Percentiles rank a stretch among this genome's conserved stretches.
phyloP scores from a whole-genome alignment of 2,888 invertebrate species.

The Yponomeuta plumbellus region DNA sequence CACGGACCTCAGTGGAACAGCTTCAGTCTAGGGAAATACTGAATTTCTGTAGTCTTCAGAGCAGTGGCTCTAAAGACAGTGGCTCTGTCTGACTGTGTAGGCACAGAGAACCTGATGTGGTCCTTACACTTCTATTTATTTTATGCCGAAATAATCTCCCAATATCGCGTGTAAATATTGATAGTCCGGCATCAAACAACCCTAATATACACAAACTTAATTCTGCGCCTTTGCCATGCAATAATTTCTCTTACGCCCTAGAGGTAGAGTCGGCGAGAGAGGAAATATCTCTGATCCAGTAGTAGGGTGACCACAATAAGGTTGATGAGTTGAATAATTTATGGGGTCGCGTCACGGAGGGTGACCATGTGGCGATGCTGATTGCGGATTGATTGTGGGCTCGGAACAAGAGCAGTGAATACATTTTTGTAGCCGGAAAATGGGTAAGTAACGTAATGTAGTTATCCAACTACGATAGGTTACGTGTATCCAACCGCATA shows the following conservation, averaged over 20 bases:
- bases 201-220: background rate
- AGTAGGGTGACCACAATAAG: slow-evolving; percentile 17
- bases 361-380: slow-evolving; percentile 31
- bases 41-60: no score
- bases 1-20: no score
- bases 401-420: background rate
- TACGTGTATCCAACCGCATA: no score
- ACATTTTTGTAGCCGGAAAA: background rate
- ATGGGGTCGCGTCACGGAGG: slow-evolving; percentile 35
- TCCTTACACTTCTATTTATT: slow-evolving; percentile 1
- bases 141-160: slow-evolving; percentile 17
- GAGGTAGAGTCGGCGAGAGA: background rate
- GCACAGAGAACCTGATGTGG: background rate
- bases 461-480: background rate
- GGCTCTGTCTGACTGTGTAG: background rate
- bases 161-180: slow-evolving; percentile 21
- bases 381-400: background rate
- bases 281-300: background rate
- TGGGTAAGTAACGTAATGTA: background rate
- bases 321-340: slow-evolving; percentile 63
- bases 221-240: background rate
- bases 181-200: slow-evolving; percentile 17
- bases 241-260: background rate
- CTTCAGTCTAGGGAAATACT: no score
- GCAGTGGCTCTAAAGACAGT: no score